Base-by-base conservation (phyloP, 2,797 vertebrate genomes). In the Hemitrygon akajei region DNA sequence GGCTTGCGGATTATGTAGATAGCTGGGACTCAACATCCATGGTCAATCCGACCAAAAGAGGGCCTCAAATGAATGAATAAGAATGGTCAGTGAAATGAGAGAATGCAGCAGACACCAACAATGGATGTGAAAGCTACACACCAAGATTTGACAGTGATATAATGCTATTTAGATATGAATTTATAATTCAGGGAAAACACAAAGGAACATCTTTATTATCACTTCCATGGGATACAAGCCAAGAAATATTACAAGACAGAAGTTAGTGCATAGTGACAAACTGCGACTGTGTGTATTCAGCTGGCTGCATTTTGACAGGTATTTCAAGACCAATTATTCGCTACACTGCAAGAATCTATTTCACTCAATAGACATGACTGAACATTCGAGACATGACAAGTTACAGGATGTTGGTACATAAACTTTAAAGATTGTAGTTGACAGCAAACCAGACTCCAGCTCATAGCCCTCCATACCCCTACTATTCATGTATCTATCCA, bases 261-360 rank as follows among this genome's bases (percentile, higher is more conserved):
- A 93, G 47, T 93, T 93, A 93, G 16, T 58, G 22, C 34, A 93
- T 14, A 56, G 40, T 58, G 71, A 75, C 30, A 75, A 58, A 75
- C 75, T 76, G 63, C 30, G 34, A 69, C 7, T 69, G 71, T 93
- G 91, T 76, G 40, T 20, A 27, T 93, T 56, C 40, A 76, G 91
- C 25, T 76, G 40, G 91, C 14, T 93, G 71, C 40, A 71, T 93
- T 25, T 93, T 93, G 91, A 75, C 47, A n/a, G 40, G 73, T n/a
- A 93, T 76, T 47, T 73, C 73, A 56, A n/a, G 40, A 93, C 76
- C 71, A 56, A 27, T 76, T 27, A 40, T 75, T 11, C 56, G 30
- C 71, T 76, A 11, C 56, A 76, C 71, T 76, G 69, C 40, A 76
- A 76, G 71, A 56, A 56, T 93, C 40, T 18, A 93, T 56, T 93